Base-by-base conservation (phyloP, 2,113 vertebrate genomes). In the Gyps fulvus region DNA sequence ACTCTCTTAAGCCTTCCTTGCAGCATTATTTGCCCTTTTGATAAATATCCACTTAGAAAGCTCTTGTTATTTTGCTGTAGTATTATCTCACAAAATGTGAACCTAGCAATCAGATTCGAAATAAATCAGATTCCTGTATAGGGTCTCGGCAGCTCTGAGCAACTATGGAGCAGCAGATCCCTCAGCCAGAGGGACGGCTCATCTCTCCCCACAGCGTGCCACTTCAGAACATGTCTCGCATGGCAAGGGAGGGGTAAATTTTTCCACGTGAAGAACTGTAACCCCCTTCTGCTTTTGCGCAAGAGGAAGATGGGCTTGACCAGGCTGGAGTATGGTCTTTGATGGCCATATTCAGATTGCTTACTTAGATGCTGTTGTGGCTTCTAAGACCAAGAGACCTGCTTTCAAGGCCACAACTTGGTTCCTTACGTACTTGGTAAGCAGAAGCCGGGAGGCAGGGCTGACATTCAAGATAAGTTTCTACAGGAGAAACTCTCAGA, bases 401-500 rank as follows among this genome's bases (percentile, higher is more conserved):
- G 36, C 50, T 73, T 87, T 36, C 61, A 82, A 84, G 70, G 57
- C 69, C 77, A 72, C 25, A 58, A 84, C 26, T 34, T 67, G 63
- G 27, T 47, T 84, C 32, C n/a, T 78, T 76, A 69, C 13, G 31
- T 17, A 50, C 55, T 59, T 15, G 50, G 27, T 15, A 87, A 92
- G 63, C 49, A 93, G 89, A 66, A 95, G 59, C 55, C 1, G 0
- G 65, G 34, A 82, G 74, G 72, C 16, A 47, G 61, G 29, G 81
- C 79, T 91, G 87, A 89, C 87, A 82, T 91, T 93, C 0, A 0
- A 78, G 47, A 19, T 47, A 50, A 62, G 16, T 79, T 87, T 95
- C 72, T 55, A 63, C 36, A 82, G 72, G 57, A 93, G 38, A 89
- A 93, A 69, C 16, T 95, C 81, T 89, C 89, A 87, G 77, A 89